Evolutionary conservation across 2,888 invertebrate genomes (phyloP), one percentile per base, ranked within the genome.

Genomic region (Dinocampus coccinellae): DNA sequence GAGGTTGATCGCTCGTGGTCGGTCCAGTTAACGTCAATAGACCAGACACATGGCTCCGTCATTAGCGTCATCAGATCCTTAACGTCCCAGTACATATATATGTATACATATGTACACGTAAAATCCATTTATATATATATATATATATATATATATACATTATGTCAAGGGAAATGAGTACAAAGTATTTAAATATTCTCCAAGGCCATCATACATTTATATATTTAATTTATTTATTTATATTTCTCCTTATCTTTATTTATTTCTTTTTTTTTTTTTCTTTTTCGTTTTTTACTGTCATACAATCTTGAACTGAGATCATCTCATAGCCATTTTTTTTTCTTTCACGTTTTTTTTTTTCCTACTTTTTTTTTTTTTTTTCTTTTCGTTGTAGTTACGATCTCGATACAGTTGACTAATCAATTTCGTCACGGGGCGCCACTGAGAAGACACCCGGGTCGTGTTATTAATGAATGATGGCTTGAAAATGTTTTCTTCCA

Each of bases 1-100:
- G 73, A 75, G 60, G 58, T 22, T 65, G 57, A 33, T 70, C 62
- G 52, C 73, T 57, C 57, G 63, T 61, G 60, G 72, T 65, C 75
- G 75, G 81, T 80, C 83, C 81, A 83, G 79, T 79, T 79, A 82
- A 80, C 81, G 82, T 79, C 82, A 81, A 83, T 80, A 78, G 77
- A 76, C 16, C 75, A 78, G 80, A 80, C 83, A 81, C 79, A 78
- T 77, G 77, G 77, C 79, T 79, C 77, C 82, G 82, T 83, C 83
- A 83, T 83, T 83, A 83, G 81, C 78, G 79, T 79, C 83, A 77
- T 83, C 81, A 77, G 81, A 83, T 81, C 81, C 77, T 77, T 79
- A 82, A 80, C 80, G 79, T 79, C 75, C 79, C 79, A 20, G 33
- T 22, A 61, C 13, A 61, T 39, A 61, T 20, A 20, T 34, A 36